Evolutionary conservation across 2,113 vertebrate genomes (phyloP).

Genomic region (Proteles cristata): DNA sequence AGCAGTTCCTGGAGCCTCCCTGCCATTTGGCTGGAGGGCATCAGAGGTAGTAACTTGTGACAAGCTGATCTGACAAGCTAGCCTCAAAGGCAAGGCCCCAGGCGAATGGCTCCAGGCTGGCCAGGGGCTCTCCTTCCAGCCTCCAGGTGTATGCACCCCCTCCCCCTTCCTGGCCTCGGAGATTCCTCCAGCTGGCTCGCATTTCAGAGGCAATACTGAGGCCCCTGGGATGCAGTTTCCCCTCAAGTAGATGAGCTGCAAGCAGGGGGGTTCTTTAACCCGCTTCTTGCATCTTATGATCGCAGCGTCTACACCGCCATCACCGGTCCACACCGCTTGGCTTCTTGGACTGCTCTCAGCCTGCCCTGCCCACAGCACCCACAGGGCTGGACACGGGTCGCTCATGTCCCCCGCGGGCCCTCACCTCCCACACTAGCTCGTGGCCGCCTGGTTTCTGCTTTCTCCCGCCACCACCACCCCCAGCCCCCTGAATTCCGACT

Average conservation of each 20-base stretch:
- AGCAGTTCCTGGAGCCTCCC: too few species aligned
- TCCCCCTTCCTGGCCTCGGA: neutral
- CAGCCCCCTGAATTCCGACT: neutral
- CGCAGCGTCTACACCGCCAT: neutral
- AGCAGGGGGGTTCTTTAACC: accelerated
- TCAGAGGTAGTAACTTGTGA: neutral
- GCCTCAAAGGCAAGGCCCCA: neutral
- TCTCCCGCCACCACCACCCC: neutral
- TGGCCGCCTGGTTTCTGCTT: accelerated
- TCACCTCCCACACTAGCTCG: neutral
- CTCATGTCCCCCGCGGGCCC: neutral
- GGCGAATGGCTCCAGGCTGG: neutral
- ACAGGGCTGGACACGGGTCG: accelerated
- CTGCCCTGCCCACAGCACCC: neutral
- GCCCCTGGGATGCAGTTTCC: neutral
- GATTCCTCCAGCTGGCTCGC: neutral
- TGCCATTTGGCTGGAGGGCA: neutral
- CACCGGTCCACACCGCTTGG: accelerated
- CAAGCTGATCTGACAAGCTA: neutral
- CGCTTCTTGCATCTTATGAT: accelerated
- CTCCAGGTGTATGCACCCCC: too few species aligned
- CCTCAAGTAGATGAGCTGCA: accelerated
- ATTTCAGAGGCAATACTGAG: neutral
- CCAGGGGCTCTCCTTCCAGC: neutral
- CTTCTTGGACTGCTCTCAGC: accelerated